phyloP scores from a whole-genome alignment of 2,888 invertebrate species.

The Sarcophaga rosellei region DNA sequence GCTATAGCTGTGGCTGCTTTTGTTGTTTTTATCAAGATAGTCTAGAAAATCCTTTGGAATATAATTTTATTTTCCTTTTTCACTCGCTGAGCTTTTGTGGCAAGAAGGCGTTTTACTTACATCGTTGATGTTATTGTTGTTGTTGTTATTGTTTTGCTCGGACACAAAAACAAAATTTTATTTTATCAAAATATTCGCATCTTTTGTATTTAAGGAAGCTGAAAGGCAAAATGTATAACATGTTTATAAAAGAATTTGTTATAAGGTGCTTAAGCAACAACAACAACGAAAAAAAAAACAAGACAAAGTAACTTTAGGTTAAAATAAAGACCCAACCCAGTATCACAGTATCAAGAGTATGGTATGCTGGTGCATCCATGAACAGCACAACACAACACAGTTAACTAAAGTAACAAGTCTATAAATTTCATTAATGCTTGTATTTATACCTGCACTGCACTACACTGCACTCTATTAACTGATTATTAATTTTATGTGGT shows the following conservation, averaged over 20 bases:
- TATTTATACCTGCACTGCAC: background rate
- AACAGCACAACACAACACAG: conserved; percentile 22
- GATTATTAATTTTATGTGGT: conserved; percentile 25
- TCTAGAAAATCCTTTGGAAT: conserved; percentile 69
- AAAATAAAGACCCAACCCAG: conserved; percentile 53
- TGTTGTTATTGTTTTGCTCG: conserved; percentile 6
- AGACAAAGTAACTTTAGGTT: background rate
- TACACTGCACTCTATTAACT: background rate
- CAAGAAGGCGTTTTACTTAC: conserved; percentile 59
- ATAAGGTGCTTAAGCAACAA: conserved; percentile 63
- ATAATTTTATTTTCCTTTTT: conserved; percentile 41
- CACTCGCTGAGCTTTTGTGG: background rate
- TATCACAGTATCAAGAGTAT: background rate
- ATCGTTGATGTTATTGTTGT: conserved; percentile 33
- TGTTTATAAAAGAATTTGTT: conserved; percentile 68
- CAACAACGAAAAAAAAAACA: background rate
- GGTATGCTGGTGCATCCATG: conserved; percentile 51
- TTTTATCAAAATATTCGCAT: conserved; percentile 71
- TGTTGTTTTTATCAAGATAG: conserved; percentile 68
- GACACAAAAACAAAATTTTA: conserved; percentile 18
- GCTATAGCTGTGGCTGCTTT: conserved; percentile 8
- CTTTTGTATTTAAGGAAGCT: conserved; percentile 68
- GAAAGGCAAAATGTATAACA: conserved; percentile 64
- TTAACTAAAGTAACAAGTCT: conserved; percentile 64
- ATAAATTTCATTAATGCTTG: conserved; percentile 60